Conservation (phyloP, 2,888 invertebrate genomes). For the Dicyrtomina minuta region DNA sequence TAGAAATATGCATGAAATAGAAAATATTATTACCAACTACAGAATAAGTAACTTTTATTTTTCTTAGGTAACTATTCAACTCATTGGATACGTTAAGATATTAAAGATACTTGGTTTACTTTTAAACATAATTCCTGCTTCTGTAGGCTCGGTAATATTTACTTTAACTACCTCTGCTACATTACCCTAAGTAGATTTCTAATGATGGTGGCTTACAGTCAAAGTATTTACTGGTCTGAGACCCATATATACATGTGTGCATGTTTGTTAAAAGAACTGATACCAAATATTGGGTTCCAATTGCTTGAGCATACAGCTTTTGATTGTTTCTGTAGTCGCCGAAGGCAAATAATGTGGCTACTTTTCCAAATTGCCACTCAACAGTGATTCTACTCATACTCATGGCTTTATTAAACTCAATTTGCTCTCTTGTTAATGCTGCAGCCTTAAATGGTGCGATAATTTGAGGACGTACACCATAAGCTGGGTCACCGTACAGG, state of each 20-base stretch:
- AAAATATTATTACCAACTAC: no score
- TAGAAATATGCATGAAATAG: no score
- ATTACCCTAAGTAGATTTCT: slow-evolving; percentile 26
- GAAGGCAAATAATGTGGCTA: slow-evolving; percentile 17
- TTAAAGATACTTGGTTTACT: no score
- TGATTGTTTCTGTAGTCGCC: slow-evolving; percentile 27
- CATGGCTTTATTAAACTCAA: slow-evolving; percentile 11
- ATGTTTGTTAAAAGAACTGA: slow-evolving; percentile 28
- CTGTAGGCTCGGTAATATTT: no score
- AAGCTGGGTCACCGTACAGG: slow-evolving; percentile 25
- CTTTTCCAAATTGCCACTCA: slow-evolving; percentile 23
- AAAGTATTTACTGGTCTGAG: slow-evolving; percentile 17
- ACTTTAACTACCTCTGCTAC: no score
- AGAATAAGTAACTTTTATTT: no score
- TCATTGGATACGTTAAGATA: no score
- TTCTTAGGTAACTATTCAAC: no score
- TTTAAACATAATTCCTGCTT: no score
- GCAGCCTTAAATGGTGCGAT: slow-evolving; percentile 6
- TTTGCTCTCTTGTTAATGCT: neutral
- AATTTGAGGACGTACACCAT: neutral
- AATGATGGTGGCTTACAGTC: slow-evolving; percentile 8
- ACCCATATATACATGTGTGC: slow-evolving; percentile 29
- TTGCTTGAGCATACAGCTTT: neutral
- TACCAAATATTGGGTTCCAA: slow-evolving; percentile 16
- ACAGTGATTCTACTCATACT: neutral